Evolutionary conservation across 2,888 invertebrate species (phyloP).

Genomic region (Hyposoter didymator): DNA sequence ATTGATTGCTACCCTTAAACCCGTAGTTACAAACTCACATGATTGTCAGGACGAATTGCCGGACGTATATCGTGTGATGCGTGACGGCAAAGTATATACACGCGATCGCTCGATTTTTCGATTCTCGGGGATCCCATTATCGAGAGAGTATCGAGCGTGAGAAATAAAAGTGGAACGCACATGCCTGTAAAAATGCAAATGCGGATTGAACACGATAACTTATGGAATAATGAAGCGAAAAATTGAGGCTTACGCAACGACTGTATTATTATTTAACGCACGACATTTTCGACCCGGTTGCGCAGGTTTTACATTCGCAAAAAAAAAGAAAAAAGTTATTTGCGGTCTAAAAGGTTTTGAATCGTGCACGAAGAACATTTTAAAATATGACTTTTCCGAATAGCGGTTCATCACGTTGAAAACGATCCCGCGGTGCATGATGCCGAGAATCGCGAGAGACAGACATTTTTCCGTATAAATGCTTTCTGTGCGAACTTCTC

Average conservation of each 20-base stretch:
- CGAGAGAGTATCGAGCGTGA: constrained; percentile 41
- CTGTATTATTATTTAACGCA: background rate
- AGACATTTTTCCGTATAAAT: background rate
- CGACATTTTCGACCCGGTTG: background rate
- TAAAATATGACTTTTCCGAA: background rate
- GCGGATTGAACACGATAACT: background rate
- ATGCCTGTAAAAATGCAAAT: background rate
- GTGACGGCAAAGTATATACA: background rate
- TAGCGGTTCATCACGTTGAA: background rate
- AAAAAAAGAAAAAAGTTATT: no score
- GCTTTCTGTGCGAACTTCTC: background rate
- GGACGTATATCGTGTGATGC: background rate
- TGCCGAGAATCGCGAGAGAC: background rate
- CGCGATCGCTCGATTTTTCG: constrained; percentile 24
- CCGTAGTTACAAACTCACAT: constrained; percentile 52
- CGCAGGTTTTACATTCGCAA: no score
- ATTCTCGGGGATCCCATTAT: constrained; percentile 43
- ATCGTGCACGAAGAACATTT: background rate
- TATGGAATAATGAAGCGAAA: background rate
- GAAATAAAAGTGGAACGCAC: constrained; percentile 39
- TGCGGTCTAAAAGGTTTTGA: no score
- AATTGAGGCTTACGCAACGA: background rate
- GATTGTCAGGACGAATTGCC: constrained; percentile 22
- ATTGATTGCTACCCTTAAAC: constrained; percentile 65
- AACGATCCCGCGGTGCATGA: background rate